Conservation (phyloP, 2,797 vertebrate genomes). For the Antennarius maculatus region DNA sequence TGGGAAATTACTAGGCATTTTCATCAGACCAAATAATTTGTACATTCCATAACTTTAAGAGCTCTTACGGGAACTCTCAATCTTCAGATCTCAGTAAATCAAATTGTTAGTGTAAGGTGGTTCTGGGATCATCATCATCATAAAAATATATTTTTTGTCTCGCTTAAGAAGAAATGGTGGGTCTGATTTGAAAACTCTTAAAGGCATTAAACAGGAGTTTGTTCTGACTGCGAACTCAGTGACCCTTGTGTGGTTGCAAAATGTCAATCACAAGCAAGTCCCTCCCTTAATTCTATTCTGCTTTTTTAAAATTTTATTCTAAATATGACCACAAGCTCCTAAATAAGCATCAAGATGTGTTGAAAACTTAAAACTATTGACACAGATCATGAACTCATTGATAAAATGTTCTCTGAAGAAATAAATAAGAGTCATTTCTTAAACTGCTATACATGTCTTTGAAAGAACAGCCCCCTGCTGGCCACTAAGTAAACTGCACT, state of each 20-base stretch:
- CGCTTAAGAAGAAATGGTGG: constrained; percentile 1
- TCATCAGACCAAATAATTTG: constrained; percentile 54
- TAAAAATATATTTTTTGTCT: constrained; percentile 1
- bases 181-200: not conserved
- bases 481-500: not conserved
- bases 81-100: constrained; percentile 38
- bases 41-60: constrained; percentile 52
- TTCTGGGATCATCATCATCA: constrained; percentile 33
- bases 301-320: too few species aligned
- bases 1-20: constrained; percentile 64
- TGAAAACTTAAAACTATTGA: too few species aligned
- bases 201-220: too few species aligned
- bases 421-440: too few species aligned
- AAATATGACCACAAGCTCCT: too few species aligned
- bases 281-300: too few species aligned
- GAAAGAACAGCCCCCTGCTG: too few species aligned
- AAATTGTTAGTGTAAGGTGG: constrained; percentile 16
- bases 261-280: too few species aligned
- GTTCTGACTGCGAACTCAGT: too few species aligned
- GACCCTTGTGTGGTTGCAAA: too few species aligned
- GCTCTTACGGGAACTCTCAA: constrained; percentile 54
- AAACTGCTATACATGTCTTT: too few species aligned
- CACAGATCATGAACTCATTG: not conserved
- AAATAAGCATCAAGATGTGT: too few species aligned
- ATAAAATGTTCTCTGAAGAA: not conserved